Base-by-base conservation (phyloP, 1,140 invertebrate genomes). In the Bemisia tabaci region DNA sequence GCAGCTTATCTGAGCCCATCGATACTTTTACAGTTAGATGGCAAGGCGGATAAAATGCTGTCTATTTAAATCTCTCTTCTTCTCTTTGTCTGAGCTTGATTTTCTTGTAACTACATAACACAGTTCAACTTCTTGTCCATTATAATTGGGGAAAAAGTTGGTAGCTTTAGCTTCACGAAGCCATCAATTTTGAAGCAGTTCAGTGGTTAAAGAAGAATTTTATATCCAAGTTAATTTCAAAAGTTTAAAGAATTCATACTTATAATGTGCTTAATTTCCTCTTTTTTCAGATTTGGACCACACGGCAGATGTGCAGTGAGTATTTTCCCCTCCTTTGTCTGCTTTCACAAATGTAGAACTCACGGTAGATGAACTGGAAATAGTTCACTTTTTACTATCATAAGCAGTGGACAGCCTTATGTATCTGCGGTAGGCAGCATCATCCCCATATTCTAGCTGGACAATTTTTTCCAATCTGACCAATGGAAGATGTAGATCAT, bases 271-370 rank as follows among this genome's bases (percentile, higher is more conserved):
- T n/a, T n/a, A n/a, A n/a, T n/a, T n/a, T n/a, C n/a, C n/a, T n/a
- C n/a, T 63, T 73, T 72, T 87, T 86, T 67, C 80, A 95, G 93
- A 97, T 85, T 81, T 98, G 73, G 95, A 98, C 75, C 95, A 98
- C 74, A 95, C 95, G 26, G 95, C 95, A 2, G 95, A 98, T 81
- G 91, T 98, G 25, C 95, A 98, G 91, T 95, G 83, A 91, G 91
- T 86, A 72, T 48, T 48, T 48, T 48, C 17, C 33, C 17, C 33
- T 48, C 17, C 33, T 48, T 17, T 48, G 17, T 5, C 5, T 48
- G 33, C 33, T 48, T 48, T 61, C 23, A 61, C n/a, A 11, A 9
- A 11, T n/a, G 22, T 61, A 61, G 23, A 61, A 61, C 22, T 9
- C 60, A 61, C 12, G n/a, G 48, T n/a, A 58, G 12, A 58, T 58